Evolutionary conservation across 1,140 invertebrate genomes (phyloP).

Genomic region (Drosophila orena): DNA sequence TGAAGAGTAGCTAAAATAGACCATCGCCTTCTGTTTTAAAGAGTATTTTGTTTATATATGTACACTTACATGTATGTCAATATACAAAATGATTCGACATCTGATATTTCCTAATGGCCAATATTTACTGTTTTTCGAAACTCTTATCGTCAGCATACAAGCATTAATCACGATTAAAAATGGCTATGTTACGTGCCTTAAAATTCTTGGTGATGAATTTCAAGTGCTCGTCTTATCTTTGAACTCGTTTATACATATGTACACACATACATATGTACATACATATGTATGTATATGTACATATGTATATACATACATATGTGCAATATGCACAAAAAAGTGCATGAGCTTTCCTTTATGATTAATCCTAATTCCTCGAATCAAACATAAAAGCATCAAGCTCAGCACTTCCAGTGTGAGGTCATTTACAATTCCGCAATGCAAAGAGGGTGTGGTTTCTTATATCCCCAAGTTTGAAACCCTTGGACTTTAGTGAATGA

Average conservation of each 20-base stretch:
- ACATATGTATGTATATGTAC: no score
- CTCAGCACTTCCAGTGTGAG: constrained; percentile 25
- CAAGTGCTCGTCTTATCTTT: constrained; percentile 27
- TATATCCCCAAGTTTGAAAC: constrained; percentile 6
- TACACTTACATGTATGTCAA: neutral
- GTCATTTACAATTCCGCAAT: constrained; percentile 48
- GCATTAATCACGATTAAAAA: constrained; percentile 34
- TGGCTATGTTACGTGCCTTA: constrained; percentile 16
- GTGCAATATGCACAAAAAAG: no score
- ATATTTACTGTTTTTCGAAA: constrained; percentile 15
- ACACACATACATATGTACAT: neutral
- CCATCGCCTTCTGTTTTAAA: neutral
- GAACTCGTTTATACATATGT: neutral
- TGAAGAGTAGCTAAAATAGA: neutral
- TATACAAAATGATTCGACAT: neutral
- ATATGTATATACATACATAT: neutral
- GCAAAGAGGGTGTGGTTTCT: constrained; percentile 29
- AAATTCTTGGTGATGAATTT: constrained; percentile 16
- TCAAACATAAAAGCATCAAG: constrained; percentile 27
- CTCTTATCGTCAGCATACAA: constrained; percentile 18
- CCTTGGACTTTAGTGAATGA: constrained; percentile 51
- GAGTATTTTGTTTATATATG: no score
- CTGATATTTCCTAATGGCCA: neutral
- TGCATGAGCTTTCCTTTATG: constrained; percentile 44
- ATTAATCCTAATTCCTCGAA: constrained; percentile 68